Conservation (phyloP, 2,888 invertebrate species). For the Xanthorhoe designata region DNA sequence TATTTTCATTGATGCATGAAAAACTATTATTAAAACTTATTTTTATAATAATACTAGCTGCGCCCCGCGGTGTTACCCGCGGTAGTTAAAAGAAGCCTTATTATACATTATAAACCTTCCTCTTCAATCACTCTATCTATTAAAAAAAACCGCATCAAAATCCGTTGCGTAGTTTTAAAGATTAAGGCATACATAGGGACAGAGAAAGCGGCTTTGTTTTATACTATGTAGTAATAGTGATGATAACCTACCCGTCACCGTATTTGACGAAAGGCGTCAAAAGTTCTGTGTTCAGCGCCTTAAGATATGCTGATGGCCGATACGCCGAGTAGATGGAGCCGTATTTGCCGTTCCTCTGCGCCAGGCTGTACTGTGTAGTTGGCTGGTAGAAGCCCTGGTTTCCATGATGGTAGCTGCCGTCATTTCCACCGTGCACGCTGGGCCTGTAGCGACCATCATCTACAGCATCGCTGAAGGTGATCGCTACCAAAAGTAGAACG, state of each 20-base stretch:
- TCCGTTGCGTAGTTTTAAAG: too few species aligned
- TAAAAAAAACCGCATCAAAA: too few species aligned
- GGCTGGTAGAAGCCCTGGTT: constrained; percentile 51
- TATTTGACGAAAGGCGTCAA: constrained; percentile 61
- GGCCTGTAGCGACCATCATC: constrained; percentile 81
- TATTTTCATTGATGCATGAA: too few species aligned
- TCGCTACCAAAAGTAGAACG: constrained; percentile 52
- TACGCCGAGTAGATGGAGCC: constrained; percentile 60
- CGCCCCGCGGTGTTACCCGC: too few species aligned
- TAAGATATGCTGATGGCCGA: constrained; percentile 59
- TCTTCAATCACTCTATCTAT: too few species aligned
- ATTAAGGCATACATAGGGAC: too few species aligned
- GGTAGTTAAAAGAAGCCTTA: too few species aligned
- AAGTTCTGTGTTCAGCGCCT: constrained; percentile 60
- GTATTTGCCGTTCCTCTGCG: constrained; percentile 59
- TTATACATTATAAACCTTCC: too few species aligned
- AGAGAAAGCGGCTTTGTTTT: too few species aligned
- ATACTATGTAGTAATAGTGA: too few species aligned
- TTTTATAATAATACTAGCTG: too few species aligned
- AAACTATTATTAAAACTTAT: too few species aligned
- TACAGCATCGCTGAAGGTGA: constrained; percentile 59
- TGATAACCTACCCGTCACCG: constrained; percentile 55
- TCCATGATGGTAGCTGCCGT: constrained; percentile 62
- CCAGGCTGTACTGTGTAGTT: constrained; percentile 47
- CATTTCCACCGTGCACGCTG: constrained; percentile 60